Conservation (phyloP, 1,140 invertebrate genomes). For the Telenomus remus region DNA sequence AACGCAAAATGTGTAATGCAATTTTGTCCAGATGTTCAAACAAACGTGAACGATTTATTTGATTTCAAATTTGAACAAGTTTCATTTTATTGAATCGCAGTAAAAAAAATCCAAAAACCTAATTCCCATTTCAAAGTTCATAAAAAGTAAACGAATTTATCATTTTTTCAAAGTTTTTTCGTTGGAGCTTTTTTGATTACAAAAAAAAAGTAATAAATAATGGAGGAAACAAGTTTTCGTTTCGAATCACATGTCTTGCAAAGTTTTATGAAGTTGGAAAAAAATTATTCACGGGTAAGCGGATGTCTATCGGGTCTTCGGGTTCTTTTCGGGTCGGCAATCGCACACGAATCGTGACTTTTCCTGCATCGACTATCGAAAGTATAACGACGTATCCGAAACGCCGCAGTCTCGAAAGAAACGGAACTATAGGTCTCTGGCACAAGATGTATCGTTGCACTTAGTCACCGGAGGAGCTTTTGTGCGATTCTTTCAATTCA, state of each 20-base stretch:
- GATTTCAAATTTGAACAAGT: not conserved
- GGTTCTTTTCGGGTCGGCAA: slow-evolving; percentile 27
- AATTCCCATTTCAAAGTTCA: too few relatives aligned
- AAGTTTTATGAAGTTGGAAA: not conserved
- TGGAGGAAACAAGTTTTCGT: slow-evolving; percentile 3
- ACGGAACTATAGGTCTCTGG: slow-evolving; percentile 31
- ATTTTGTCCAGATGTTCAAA: not conserved
- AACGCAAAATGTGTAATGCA: not conserved
- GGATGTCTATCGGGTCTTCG: slow-evolving; percentile 2
- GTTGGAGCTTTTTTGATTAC: too few relatives aligned
- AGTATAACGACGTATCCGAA: slow-evolving; percentile 24
- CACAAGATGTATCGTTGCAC: slow-evolving; percentile 54
- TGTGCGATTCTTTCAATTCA: slow-evolving; percentile 40
- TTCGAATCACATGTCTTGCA: slow-evolving; percentile 10
- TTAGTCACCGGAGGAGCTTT: slow-evolving; percentile 46
- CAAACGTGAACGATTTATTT: not conserved
- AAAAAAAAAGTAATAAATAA: too few relatives aligned
- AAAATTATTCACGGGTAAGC: too few relatives aligned
- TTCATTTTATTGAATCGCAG: too few relatives aligned
- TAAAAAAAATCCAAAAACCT: too few relatives aligned
- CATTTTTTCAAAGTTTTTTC: too few relatives aligned
- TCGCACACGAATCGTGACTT: slow-evolving; percentile 25
- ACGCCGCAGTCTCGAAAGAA: slow-evolving; percentile 32
- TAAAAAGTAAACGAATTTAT: too few relatives aligned
- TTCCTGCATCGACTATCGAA: slow-evolving; percentile 26